These are phyloP conservation scores for Brachionus koreanus DNA, from an alignment of 1,140 invertebrate species.

Conservation along the genomic window DNA sequence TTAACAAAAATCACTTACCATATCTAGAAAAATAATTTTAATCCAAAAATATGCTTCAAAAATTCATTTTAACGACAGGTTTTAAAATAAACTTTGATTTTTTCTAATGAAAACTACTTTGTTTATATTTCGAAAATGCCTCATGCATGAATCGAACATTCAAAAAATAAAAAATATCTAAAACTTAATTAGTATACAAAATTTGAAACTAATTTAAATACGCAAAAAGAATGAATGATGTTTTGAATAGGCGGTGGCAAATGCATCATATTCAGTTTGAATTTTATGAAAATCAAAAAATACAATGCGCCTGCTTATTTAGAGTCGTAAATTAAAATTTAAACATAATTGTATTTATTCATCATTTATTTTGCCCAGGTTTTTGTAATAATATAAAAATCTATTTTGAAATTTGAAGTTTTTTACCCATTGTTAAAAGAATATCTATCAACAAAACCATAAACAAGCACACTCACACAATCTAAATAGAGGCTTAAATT, in stretches of 20 bases:
- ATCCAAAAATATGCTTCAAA: too few relatives aligned
- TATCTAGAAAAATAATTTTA: too few relatives aligned
- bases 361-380: constrained; percentile 13
- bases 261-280: not conserved
- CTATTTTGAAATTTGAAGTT: not conserved
- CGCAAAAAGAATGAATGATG: not conserved
- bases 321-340: constrained; percentile 34
- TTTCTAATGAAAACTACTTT: not conserved
- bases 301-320: constrained; percentile 5
- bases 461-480: not conserved
- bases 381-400: constrained; percentile 6
- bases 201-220: not conserved
- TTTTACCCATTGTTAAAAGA: constrained; percentile 34
- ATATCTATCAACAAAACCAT: constrained; percentile 27
- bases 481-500: not conserved
- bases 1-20: not conserved
- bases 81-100: not conserved
- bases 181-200: not conserved
- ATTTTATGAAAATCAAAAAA: constrained; percentile 3
- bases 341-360: constrained; percentile 38
- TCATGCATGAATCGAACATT: not conserved
- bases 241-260: not conserved
- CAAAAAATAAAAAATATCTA: not conserved
- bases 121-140: not conserved
- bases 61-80: not conserved